Evolutionary conservation across 2,797 vertebrate species (phyloP).

Genomic region (Rhabdomys pumilio): DNA sequence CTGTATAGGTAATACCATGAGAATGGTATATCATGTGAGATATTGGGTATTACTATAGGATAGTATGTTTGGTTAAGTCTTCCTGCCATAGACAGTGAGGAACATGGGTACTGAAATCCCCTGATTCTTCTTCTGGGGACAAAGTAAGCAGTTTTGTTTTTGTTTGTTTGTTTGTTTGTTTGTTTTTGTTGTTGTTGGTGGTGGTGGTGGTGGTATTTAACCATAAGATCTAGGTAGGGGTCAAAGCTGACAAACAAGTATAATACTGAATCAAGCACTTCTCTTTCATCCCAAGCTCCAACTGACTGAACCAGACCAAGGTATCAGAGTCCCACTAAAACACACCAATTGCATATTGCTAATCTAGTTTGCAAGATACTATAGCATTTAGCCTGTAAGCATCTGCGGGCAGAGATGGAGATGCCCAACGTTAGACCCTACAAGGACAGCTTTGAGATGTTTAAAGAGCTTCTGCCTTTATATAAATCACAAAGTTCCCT

Average conservation of each 20-base stretch:
- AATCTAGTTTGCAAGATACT: background rate
- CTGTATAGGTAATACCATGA: background rate
- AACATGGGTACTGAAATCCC: background rate
- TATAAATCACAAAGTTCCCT: background rate
- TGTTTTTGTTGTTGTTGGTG: background rate
- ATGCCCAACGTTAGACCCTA: background rate
- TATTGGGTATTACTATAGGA: background rate
- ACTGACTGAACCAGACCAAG: background rate
- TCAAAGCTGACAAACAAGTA: background rate
- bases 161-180: background rate
- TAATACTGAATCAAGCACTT: background rate
- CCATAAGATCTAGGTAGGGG: background rate
- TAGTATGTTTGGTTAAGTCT: constrained; percentile 15
- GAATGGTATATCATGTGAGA: background rate
- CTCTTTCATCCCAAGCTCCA: background rate
- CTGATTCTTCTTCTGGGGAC: background rate
- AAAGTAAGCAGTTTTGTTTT: background rate
- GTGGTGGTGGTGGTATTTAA: background rate
- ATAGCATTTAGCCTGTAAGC: background rate
- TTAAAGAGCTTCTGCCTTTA: background rate
- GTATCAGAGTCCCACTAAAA: background rate
- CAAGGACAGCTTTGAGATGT: background rate
- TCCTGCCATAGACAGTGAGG: background rate
- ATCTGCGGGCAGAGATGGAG: background rate
- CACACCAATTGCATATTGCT: background rate